Percentiles rank a stretch among this genome's conserved stretches.
phyloP scores from a whole-genome alignment of 2,797 vertebrate genomes.

The Yasuhikotakia modesta region DNA sequence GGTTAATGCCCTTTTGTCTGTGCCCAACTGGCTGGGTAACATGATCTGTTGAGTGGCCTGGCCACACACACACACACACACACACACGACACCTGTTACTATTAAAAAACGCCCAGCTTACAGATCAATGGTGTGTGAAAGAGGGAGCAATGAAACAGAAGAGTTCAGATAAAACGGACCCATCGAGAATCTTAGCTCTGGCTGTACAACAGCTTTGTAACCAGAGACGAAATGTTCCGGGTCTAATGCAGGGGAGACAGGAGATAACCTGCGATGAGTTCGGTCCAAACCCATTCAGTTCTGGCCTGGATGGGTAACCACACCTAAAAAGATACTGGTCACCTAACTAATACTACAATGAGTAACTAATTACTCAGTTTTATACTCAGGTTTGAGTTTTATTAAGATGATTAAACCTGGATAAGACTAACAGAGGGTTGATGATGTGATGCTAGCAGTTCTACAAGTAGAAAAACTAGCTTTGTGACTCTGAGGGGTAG shows the following conservation, averaged over 20 bases:
- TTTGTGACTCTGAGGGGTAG: too few species aligned
- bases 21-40: constrained; percentile 62
- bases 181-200: constrained; percentile 48
- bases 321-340: constrained; percentile 1
- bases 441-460: not conserved
- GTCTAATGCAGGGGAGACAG: constrained; percentile 60
- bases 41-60: constrained; percentile 52
- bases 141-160: constrained; percentile 72
- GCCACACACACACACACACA: constrained; percentile 8
- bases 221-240: constrained; percentile 68
- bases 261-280: constrained; percentile 32
- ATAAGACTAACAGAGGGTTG: not conserved
- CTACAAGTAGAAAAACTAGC: too few species aligned
- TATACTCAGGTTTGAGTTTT: not conserved
- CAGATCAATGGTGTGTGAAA: constrained; percentile 67
- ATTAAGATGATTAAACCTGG: too few species aligned
- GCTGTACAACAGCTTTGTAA: constrained; percentile 72
- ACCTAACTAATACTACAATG: not conserved
- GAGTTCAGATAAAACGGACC: constrained; percentile 71
- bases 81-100: constrained; percentile 66
- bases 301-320: not conserved
- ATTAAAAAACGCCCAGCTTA: constrained; percentile 62
- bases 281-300: not conserved
- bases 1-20: constrained; percentile 44
- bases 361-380: constrained; percentile 1